These are phyloP conservation scores for Cryptotis parvus DNA, from an alignment of 2,113 vertebrate genomes.

Conservation along the genomic window DNA sequence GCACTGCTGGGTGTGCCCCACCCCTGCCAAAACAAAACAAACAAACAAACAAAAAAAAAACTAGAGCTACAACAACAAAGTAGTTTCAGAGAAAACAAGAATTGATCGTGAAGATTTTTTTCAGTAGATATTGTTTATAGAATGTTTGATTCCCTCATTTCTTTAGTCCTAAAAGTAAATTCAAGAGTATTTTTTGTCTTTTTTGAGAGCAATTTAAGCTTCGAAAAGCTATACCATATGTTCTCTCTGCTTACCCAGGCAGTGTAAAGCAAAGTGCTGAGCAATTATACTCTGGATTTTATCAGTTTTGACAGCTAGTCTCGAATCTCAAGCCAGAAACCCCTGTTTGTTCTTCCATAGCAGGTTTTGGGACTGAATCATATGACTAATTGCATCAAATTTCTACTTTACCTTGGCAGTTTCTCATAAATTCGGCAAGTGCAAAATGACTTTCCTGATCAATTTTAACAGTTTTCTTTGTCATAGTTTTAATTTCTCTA, in stretches of 20 bases:
- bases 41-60: too few relatives aligned
- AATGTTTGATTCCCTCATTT: background rate
- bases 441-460: constrained; percentile 19
- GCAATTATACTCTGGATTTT: constrained; percentile 55
- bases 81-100: background rate
- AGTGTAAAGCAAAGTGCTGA: constrained; percentile 43
- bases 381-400: constrained; percentile 52
- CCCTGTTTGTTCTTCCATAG: constrained; percentile 38
- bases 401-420: constrained; percentile 50
- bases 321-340: constrained; percentile 56
- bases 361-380: constrained; percentile 42
- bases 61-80: background rate
- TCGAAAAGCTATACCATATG: background rate
- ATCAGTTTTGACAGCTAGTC: constrained; percentile 64
- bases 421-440: background rate
- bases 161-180: constrained; percentile 4
- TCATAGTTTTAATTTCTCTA: background rate
- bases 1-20: too few relatives aligned
- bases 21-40: too few relatives aligned
- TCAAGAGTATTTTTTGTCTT: constrained; percentile 2
- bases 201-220: constrained; percentile 30
- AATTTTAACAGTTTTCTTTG: background rate
- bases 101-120: constrained; percentile 19
- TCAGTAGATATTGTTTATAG: background rate
- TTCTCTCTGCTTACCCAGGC: constrained; percentile 26